Percentiles rank a stretch among this genome's conserved stretches.
These are phyloP conservation scores for Drosophila erecta DNA, from an alignment of 1,140 invertebrate genomes.

Conservation along the genomic window DNA sequence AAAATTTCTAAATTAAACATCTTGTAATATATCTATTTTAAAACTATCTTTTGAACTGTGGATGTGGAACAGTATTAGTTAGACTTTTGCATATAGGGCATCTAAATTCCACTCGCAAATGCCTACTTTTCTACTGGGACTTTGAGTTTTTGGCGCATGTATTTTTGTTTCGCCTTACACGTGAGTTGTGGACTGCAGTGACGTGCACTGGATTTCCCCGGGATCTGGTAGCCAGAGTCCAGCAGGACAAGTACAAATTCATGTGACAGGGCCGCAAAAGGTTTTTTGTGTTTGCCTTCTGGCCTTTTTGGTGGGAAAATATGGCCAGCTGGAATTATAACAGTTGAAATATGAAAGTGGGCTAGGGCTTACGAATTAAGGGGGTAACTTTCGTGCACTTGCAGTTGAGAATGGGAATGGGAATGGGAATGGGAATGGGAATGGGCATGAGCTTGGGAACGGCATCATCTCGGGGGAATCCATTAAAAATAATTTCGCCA, in stretches of 20 bases:
- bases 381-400: constrained; percentile 17
- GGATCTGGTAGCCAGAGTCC: constrained; percentile 39
- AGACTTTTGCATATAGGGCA: not conserved
- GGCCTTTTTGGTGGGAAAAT: constrained; percentile 61
- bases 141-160: constrained; percentile 21
- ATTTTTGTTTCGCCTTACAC: constrained; percentile 31
- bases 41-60: too few species aligned
- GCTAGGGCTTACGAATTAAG: constrained; percentile 35
- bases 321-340: constrained; percentile 29
- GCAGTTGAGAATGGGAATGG: constrained; percentile 1
- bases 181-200: constrained; percentile 80
- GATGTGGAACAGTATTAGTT: too few species aligned
- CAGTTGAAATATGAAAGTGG: constrained; percentile 35
- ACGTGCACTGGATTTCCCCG: constrained; percentile 49
- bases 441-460: constrained; percentile 4
- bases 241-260: constrained; percentile 69
- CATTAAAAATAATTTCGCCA: constrained; percentile 58
- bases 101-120: not conserved
- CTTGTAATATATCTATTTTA: too few species aligned
- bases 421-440: constrained; percentile 1
- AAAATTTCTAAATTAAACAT: too few species aligned
- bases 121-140: not conserved
- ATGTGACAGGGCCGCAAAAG: constrained; percentile 55
- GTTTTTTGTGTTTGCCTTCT: constrained; percentile 44
- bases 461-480: constrained; percentile 3